Base-by-base conservation (phyloP, 2,888 invertebrate species). In the Machimus rusticus region DNA sequence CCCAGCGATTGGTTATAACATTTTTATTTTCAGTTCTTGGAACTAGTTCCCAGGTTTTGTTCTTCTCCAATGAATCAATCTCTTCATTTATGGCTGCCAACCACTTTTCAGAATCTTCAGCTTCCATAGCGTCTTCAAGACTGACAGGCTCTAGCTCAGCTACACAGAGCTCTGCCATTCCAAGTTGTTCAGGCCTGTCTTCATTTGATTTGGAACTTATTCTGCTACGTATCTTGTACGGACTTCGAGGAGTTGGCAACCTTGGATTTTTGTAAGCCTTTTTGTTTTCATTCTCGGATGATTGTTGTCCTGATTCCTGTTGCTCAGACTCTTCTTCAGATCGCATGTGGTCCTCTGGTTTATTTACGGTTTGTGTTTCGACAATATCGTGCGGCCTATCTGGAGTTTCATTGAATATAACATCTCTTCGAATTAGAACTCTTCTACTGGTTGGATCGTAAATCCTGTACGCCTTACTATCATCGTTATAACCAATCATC, bases 1-100 rank as follows among this genome's bases (percentile, higher is more conserved):
- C 84, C 88, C 89, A 89, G 4, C 88, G 87, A 77, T 87, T 88
- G 5, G 79, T 79, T 5, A 89, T 87, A 28, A 88, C 78, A 34
- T 74, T 12, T n/a, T 39, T 28, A 79, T 31, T 31, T 37, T 23
- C 46, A 5, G 88, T 82, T 76, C 82, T 66, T 6, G 85, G 84
- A 23, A 87, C 78, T 37, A 88, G n/a, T 8, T 37, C 23, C 88
- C 87, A 88, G 12, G 87, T 88, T 1, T 88, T 74, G 51, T 88
- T 89, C 28, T 74, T 79, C 14, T 39, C 5, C 9, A 88, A 51
- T 23, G 87, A 46, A 16, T 89, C 57, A 0, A 19, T 76, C 14
- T 74, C 85, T 66, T 88, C 86, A 5, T 88, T 57, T 31, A 74
- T 74, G 2, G 74, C 74, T 19, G 23, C 3, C 74, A 23, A n/a